phyloP scores from a whole-genome alignment of 37 sponge, comb jelly and placozoan genomes.

The Mnemiopsis leidyi region DNA sequence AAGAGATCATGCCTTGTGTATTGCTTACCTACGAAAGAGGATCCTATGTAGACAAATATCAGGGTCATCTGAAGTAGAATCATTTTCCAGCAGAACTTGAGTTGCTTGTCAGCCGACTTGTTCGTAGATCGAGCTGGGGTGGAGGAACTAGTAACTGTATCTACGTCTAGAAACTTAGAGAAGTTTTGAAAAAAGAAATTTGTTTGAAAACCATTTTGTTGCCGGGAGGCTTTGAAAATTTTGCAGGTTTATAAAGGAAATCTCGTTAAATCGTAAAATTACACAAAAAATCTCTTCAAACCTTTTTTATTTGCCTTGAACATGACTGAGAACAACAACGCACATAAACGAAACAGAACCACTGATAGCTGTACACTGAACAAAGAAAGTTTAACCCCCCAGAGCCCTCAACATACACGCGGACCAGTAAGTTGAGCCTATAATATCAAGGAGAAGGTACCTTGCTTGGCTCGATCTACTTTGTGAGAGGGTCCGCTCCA shows the following conservation, averaged over 20 bases:
- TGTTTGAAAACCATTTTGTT: no score
- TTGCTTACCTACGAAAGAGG: slow-evolving; percentile 37
- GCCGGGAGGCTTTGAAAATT: no score
- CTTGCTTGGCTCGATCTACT: background rate
- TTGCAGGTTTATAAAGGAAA: background rate
- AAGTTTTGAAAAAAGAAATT: background rate
- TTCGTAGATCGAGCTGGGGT: background rate
- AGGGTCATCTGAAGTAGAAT: slow-evolving; percentile 23
- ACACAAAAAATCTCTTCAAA: no score
- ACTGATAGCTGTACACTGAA: no score
- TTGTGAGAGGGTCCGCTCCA: background rate
- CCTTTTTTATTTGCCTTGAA: no score
- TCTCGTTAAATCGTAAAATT: no score
- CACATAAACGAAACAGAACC: no score
- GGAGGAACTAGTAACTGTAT: no score
- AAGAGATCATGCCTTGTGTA: no score
- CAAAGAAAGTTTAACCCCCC: no score
- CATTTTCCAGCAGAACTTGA: slow-evolving; percentile 5
- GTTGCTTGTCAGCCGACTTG: background rate
- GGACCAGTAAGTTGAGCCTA: background rate
- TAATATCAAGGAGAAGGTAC: background rate
- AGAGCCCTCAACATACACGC: no score
- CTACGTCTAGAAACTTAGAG: background rate
- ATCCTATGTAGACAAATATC: slow-evolving; percentile 51
- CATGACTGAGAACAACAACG: no score